Base-by-base conservation (phyloP, 2,113 vertebrate species). In the Piprites chloris region DNA sequence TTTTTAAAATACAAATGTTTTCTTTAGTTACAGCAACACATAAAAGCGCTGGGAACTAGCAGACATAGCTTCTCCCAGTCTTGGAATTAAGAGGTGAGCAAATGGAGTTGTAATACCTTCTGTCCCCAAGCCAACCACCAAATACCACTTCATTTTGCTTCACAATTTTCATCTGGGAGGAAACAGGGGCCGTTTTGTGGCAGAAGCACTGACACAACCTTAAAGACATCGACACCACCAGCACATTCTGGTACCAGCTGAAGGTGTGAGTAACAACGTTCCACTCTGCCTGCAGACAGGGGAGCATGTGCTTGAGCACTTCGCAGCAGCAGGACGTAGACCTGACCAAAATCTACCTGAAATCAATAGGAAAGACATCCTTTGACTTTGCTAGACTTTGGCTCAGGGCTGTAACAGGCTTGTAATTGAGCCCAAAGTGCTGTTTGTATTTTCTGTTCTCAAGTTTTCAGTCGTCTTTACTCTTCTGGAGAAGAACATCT, bases 21-120 rank as follows among this genome's bases (percentile, higher is more conserved):
- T 80, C 42, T 92, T 69, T 89, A 95, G 82, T 95, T 96, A 95
- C 77, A 95, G 75, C 78, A 84, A 81, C n/a, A 15, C 14, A 46
- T 53, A 33, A 53, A 82, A 93, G 55, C 1, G 2, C 47, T 63
- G 80, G 91, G 89, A 89, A 47, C n/a, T 8, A 76, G 46, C 81
- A 94, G 72, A 30, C 17, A 32, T 1, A 24, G 69, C 92, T 96
- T 59, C 95, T 93, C 72, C 78, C 82, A 65, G 74, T 37, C 46
- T 44, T 65, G 88, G 87, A 82, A 94, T 86, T 63, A 62, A 77
- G 66, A 68, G 77, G 67, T 86, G 94, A 88, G 69, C 79, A 90
- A 92, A 74, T 59, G 65, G 33, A 39, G 59, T 49, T 72, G 55
- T 39, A 88, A 83, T 27, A 63, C 74, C 18, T 91, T 71, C 80